phyloP scores from a whole-genome alignment of 2,888 invertebrate species.

The Amphipyra tragopoginis region DNA sequence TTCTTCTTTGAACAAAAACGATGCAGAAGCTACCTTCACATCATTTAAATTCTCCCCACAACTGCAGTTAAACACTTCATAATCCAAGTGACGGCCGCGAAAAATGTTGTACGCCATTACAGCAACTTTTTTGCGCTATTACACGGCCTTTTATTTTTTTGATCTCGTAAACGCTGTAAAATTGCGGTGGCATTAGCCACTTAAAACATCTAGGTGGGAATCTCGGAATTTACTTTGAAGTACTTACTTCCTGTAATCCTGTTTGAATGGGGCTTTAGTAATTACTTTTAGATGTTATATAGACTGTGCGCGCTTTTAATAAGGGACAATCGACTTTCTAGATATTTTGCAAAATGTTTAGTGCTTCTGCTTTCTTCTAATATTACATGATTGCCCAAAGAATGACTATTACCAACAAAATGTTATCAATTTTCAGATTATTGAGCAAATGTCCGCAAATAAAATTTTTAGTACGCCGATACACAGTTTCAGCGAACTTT shows the following conservation, averaged over 20 bases:
- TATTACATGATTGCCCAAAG: no score
- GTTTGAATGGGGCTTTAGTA: conserved; percentile 34
- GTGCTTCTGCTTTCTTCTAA: no score
- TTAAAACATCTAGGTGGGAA: conserved; percentile 44
- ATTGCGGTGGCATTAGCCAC: conserved; percentile 44
- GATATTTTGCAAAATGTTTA: not conserved
- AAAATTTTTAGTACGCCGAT: no score
- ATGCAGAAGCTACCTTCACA: no score
- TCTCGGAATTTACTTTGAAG: conserved; percentile 48
- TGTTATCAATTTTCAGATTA: no score
- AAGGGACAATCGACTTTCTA: not conserved
- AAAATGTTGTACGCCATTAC: conserved; percentile 29
- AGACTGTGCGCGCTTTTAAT: conserved; percentile 12
- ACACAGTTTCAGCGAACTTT: no score
- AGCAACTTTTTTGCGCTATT: conserved; percentile 19
- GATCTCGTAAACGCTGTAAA: conserved; percentile 35
- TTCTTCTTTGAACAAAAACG: no score
- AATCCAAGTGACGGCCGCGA: conserved; percentile 9
- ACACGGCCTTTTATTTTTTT: conserved; percentile 25
- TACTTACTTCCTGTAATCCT: conserved; percentile 49
- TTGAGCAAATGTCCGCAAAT: no score
- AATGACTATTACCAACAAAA: no score
- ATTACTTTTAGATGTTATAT: conserved; percentile 38
- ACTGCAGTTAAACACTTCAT: conserved; percentile 32
- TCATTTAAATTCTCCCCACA: no score